Conservation (phyloP, 2,888 invertebrate species). For the Syrphus vitripennis region DNA sequence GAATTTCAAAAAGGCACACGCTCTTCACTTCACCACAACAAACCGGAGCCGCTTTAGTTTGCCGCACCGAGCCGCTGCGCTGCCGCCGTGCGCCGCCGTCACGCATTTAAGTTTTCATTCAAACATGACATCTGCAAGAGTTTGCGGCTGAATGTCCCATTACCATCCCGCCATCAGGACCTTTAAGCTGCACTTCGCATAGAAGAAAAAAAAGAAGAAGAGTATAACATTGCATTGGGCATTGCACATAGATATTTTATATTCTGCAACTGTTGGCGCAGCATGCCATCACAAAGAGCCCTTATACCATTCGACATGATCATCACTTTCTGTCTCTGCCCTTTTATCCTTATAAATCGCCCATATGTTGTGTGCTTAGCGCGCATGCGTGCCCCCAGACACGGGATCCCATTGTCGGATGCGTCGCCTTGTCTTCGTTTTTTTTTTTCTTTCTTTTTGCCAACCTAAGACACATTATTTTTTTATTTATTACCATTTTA, state of each 20-base stretch:
- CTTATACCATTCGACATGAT: slow-evolving; percentile 28
- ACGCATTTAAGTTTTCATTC: slow-evolving; percentile 42
- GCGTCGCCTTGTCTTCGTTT: slow-evolving; percentile 27
- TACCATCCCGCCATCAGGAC: slow-evolving; percentile 19
- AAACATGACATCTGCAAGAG: slow-evolving; percentile 46
- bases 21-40: slow-evolving; percentile 4
- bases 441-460: not conserved
- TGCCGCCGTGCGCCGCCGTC: not conserved
- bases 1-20: slow-evolving; percentile 5
- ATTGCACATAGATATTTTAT: not conserved
- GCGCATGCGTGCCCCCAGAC: slow-evolving; percentile 65
- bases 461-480: slow-evolving; percentile 26
- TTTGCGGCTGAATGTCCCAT: slow-evolving; percentile 25
- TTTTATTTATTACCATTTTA: slow-evolving; percentile 38
- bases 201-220: too few relatives aligned
- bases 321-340: slow-evolving; percentile 34
- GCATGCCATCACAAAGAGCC: not conserved
- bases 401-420: slow-evolving; percentile 60
- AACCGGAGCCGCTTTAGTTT: not conserved
- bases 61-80: not conserved
- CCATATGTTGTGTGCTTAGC: slow-evolving; percentile 56
- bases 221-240: not conserved
- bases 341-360: slow-evolving; percentile 55
- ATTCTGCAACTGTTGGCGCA: slow-evolving; percentile 17
- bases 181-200: not conserved